Conservation (phyloP, 1,140 invertebrate species). For the Bombus soroeensis region DNA sequence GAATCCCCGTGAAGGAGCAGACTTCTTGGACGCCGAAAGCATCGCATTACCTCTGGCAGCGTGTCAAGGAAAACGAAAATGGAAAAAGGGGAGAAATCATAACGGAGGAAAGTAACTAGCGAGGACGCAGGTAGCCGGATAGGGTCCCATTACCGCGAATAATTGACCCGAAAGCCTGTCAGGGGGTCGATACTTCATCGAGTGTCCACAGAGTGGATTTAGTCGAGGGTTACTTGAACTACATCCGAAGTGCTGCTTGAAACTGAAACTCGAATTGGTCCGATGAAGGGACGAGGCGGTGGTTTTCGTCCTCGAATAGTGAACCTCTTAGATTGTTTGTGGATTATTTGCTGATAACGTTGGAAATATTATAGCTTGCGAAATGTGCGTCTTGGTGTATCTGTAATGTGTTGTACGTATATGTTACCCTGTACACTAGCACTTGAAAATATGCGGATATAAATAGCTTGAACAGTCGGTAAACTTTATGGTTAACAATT, state of each 20-base stretch:
- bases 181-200: slow-evolving; percentile 34
- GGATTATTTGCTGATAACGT: no score
- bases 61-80: slow-evolving; percentile 10
- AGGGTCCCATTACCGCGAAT: slow-evolving; percentile 26
- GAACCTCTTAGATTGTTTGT: neutral
- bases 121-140: neutral
- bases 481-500: no score
- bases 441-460: no score
- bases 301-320: neutral
- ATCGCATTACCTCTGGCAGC: slow-evolving; percentile 64
- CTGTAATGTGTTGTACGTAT: no score
- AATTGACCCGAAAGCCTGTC: slow-evolving; percentile 36
- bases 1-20: slow-evolving; percentile 31
- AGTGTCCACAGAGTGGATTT: slow-evolving; percentile 41
- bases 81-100: neutral
- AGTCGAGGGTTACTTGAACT: slow-evolving; percentile 29
- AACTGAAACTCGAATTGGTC: neutral
- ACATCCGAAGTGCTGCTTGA: slow-evolving; percentile 38
- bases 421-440: no score
- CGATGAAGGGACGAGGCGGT: neutral
- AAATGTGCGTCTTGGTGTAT: no score
- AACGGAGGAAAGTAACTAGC: no score
- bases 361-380: no score
- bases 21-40: slow-evolving; percentile 60
- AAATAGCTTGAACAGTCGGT: no score